A percentile compares a stretch with the other conserved stretches of the same genome.
Conservation (phyloP, 2,797 vertebrate genomes). For the Poecilia wingei region DNA sequence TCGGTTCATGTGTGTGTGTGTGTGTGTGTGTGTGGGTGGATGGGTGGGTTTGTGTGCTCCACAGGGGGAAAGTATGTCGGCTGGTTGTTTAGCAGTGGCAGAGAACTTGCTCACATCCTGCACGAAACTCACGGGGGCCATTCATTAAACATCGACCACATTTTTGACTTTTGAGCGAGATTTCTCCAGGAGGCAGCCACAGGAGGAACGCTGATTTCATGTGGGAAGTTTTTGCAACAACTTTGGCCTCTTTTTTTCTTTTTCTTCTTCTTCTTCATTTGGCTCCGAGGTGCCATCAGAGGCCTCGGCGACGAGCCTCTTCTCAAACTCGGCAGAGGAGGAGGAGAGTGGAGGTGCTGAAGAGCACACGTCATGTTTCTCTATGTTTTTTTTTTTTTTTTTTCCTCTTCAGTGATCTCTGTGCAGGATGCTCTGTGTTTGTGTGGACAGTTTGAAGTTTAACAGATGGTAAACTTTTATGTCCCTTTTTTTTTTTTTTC, state of each 20-base stretch:
- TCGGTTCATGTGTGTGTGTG: slow-evolving; percentile 29
- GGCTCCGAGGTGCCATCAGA: slow-evolving; percentile 23
- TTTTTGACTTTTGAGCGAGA: slow-evolving; percentile 26
- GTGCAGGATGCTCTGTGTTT: neutral
- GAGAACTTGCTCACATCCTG: slow-evolving; percentile 44
- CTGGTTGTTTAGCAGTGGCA: slow-evolving; percentile 58
- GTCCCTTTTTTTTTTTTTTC: slow-evolving; percentile 54
- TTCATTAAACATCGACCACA: slow-evolving; percentile 20
- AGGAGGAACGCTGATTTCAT: slow-evolving; percentile 7
- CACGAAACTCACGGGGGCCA: slow-evolving; percentile 26
- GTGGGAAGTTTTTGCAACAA: slow-evolving; percentile 18
- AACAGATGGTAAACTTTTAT: slow-evolving; percentile 77
- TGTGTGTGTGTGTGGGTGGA: slow-evolving; percentile 19
- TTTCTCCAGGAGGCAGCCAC: neutral
- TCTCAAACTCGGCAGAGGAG: slow-evolving; percentile 39
- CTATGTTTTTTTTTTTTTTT: slow-evolving; percentile 29
- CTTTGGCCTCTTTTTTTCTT: slow-evolving; percentile 7
- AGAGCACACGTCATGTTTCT: slow-evolving; percentile 62
- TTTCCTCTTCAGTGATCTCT: slow-evolving; percentile 28
- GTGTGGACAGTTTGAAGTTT: slow-evolving; percentile 72
- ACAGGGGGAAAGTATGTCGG: slow-evolving; percentile 51
- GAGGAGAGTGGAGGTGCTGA: slow-evolving; percentile 48
- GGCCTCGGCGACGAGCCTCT: slow-evolving; percentile 45
- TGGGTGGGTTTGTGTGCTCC: slow-evolving; percentile 23
- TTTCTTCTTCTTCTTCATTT: slow-evolving; percentile 1